These are phyloP conservation scores for Podilymbus podiceps DNA, from an alignment of 2,113 vertebrate species.

Conservation along the genomic window DNA sequence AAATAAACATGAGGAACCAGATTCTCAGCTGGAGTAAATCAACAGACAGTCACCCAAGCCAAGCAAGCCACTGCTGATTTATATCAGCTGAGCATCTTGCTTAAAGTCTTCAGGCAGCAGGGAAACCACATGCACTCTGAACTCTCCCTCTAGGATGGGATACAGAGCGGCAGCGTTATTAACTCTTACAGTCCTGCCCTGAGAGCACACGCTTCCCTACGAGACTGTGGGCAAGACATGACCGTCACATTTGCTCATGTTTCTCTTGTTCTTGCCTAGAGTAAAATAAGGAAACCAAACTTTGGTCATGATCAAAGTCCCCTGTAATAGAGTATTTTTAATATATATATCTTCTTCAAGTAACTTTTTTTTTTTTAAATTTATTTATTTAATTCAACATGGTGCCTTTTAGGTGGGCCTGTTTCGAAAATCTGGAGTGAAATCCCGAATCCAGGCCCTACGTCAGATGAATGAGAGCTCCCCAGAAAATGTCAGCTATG, in stretches of 20 bases:
- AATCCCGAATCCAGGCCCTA: conserved; percentile 93
- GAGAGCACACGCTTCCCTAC: background rate
- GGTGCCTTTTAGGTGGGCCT: conserved; percentile 86
- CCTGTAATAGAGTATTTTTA: background rate
- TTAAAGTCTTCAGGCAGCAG: conserved; percentile 8
- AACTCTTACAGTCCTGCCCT: background rate
- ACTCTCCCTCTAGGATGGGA: background rate
- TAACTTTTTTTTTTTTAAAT: background rate
- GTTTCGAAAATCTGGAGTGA: conserved; percentile 96
- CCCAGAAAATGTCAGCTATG: conserved; percentile 90
- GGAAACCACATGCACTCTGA: background rate
- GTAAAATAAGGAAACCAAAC: background rate
- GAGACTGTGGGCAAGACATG: background rate
- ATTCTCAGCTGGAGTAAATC: conserved; percentile 53
- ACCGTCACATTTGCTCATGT: background rate
- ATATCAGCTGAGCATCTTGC: conserved; percentile 17
- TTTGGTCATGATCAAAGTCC: background rate
- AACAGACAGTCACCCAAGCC: conserved; percentile 12
- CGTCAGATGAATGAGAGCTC: conserved; percentile 94
- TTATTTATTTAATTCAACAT: background rate
- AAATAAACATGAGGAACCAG: conserved; percentile 30
- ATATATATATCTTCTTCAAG: background rate
- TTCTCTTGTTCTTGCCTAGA: background rate
- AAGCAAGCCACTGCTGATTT: conserved; percentile 28
- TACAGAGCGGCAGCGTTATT: background rate